A percentile compares a stretch with the other conserved stretches of the same genome.
Conservation (phyloP, 2,113 vertebrate species). For the Poeciliopsis retropinna region DNA sequence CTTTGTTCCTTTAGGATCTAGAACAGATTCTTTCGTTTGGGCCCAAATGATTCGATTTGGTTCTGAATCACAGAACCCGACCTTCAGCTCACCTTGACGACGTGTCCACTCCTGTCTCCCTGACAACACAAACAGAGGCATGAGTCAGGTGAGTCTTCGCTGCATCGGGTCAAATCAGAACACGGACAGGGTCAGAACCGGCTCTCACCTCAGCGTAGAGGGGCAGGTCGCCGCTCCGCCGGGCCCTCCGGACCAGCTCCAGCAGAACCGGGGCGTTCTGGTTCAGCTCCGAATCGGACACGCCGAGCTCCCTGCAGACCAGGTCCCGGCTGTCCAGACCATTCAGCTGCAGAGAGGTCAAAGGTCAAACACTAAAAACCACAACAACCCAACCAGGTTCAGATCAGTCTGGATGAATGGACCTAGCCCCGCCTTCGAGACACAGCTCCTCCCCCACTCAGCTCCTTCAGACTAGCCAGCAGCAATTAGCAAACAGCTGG, state of each 20-base stretch:
- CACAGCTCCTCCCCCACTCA: too few relatives aligned
- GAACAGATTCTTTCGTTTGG: too few relatives aligned
- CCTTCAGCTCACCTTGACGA: conserved; percentile 59
- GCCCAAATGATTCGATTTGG: too few relatives aligned
- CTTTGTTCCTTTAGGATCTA: too few relatives aligned
- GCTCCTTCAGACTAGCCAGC: too few relatives aligned
- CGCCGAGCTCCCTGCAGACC: conserved; percentile 85
- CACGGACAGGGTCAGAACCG: neutral
- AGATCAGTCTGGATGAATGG: too few relatives aligned
- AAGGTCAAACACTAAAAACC: too few relatives aligned
- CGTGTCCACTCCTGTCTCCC: conserved; percentile 42
- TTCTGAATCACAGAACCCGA: too few relatives aligned
- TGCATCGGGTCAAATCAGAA: neutral
- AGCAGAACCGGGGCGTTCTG: conserved; percentile 84
- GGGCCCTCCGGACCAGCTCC: conserved; percentile 86
- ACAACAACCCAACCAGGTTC: too few relatives aligned
- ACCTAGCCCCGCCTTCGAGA: too few relatives aligned
- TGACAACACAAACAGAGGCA: conserved; percentile 17
- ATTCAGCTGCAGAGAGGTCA: conserved; percentile 73
- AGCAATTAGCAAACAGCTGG: too few relatives aligned
- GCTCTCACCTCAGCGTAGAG: conserved; percentile 75
- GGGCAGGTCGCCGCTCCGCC: conserved; percentile 70
- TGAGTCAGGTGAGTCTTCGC: neutral
- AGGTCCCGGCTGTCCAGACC: conserved; percentile 86
- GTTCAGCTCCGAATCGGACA: conserved; percentile 82